Percentiles rank a stretch among this genome's conserved stretches.
These are phyloP conservation scores for Chrysemys picta DNA, from an alignment of 2,113 vertebrate species.

Conservation along the genomic window DNA sequence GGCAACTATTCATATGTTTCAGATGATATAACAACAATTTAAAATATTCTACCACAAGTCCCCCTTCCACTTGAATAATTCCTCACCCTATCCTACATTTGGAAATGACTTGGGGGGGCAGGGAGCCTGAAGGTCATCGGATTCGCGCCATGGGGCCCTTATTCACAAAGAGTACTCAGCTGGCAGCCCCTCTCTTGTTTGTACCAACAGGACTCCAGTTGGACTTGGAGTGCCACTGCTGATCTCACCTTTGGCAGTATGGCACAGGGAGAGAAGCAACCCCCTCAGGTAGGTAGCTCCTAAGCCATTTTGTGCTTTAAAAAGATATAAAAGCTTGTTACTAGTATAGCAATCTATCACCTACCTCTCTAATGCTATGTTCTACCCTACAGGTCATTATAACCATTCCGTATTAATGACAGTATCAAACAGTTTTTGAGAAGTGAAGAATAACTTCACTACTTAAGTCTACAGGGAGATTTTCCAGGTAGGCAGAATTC, in stretches of 20 bases:
- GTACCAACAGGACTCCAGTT: background rate
- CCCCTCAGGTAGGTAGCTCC: background rate
- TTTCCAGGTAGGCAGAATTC: background rate
- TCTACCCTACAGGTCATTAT: background rate
- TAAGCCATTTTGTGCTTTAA: background rate
- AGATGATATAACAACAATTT: background rate
- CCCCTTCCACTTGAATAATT: background rate
- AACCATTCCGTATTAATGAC: background rate
- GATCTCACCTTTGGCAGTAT: background rate
- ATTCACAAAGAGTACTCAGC: background rate
- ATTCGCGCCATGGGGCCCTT: background rate
- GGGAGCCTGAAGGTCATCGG: background rate
- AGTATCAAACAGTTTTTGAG: background rate
- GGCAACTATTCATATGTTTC: background rate
- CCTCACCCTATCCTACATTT: background rate
- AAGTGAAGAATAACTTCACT: background rate
- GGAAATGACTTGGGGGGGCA: background rate
- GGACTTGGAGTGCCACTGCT: background rate
- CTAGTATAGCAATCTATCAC: background rate
- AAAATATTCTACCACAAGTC: background rate
- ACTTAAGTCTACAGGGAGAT: background rate
- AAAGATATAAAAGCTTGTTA: background rate
- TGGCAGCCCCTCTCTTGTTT: background rate
- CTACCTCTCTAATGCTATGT: background rate
- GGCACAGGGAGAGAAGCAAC: background rate